Percentiles rank a stretch among this genome's conserved stretches.
Evolutionary conservation across 2,113 vertebrate genomes (phyloP).

Genomic region (Ellobius talpinus): DNA sequence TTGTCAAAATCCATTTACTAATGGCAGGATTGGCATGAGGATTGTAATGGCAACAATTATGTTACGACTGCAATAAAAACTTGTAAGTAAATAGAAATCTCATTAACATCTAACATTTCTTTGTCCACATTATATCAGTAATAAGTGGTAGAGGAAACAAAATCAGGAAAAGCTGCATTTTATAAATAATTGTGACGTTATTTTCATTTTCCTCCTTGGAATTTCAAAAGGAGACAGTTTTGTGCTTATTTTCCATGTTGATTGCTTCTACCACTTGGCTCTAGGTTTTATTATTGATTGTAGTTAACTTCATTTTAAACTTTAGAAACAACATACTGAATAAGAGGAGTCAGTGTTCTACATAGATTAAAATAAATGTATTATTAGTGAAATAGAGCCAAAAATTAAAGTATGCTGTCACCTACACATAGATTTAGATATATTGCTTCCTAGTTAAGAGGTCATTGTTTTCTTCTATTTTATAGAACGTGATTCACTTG

Average conservation of each 20-base stretch:
- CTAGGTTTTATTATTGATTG: constrained; percentile 34
- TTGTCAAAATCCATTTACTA: constrained; percentile 70
- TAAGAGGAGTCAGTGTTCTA: constrained; percentile 17
- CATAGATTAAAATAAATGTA: constrained; percentile 13
- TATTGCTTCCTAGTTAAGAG: constrained; percentile 58
- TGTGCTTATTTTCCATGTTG: constrained; percentile 46
- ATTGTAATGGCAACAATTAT: constrained; percentile 71
- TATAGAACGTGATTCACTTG: background rate
- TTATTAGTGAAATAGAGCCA: constrained; percentile 53
- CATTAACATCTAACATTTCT: constrained; percentile 45
- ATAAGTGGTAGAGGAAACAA: constrained; percentile 59
- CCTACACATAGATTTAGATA: constrained; percentile 6
- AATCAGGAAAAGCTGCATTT: constrained; percentile 31
- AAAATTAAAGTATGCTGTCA: background rate
- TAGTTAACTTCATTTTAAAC: constrained; percentile 69
- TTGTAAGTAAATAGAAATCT: constrained; percentile 54
- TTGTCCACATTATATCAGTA: background rate
- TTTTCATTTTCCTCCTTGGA: constrained; percentile 57
- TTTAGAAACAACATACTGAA: constrained; percentile 45
- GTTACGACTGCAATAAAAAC: constrained; percentile 46
- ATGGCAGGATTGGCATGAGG: constrained; percentile 67
- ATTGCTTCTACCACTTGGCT: background rate
- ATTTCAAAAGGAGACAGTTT: constrained; percentile 60
- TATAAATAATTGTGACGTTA: constrained; percentile 63
- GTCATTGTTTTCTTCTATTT: background rate